Evolutionary conservation across 2,113 vertebrate species (phyloP).

Genomic region (Siniperca knerii): DNA sequence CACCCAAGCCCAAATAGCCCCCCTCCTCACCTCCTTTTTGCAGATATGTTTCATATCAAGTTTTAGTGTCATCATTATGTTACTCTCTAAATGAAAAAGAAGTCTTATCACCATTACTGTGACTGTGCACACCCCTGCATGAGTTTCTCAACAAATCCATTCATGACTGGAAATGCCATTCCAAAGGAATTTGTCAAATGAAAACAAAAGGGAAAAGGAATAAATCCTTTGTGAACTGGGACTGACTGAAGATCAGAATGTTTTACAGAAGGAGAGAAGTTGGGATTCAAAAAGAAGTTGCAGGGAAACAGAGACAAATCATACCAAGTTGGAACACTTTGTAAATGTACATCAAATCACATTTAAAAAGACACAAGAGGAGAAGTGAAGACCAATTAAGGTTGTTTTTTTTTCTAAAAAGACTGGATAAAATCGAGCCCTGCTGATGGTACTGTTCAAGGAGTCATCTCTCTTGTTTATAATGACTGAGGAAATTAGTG

Average conservation of each 20-base stretch:
- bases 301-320: conserved; percentile 78
- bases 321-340: conserved; percentile 81
- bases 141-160: conserved; percentile 92
- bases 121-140: conserved; percentile 98
- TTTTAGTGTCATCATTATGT: conserved; percentile 98
- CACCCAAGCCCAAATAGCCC: conserved; percentile 82
- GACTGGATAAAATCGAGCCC: conserved; percentile 83
- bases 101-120: conserved; percentile 93
- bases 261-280: conserved; percentile 75
- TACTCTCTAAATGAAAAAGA: conserved; percentile 94
- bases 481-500: conserved; percentile 78
- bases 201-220: conserved; percentile 80
- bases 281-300: conserved; percentile 71
- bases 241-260: conserved; percentile 80
- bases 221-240: conserved; percentile 75
- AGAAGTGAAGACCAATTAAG: conserved; percentile 79
- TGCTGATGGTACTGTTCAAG: conserved; percentile 84
- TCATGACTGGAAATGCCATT: conserved; percentile 89
- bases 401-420: conserved; percentile 73
- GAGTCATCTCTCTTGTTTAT: conserved; percentile 82
- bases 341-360: conserved; percentile 85
- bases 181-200: conserved; percentile 82
- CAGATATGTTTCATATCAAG: conserved; percentile 97
- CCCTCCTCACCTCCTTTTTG: conserved; percentile 90
- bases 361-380: conserved; percentile 76